Percentiles rank a stretch among this genome's conserved stretches.
phyloP scores from a whole-genome alignment of 2,888 invertebrate species.

The Drosophila atripex region DNA sequence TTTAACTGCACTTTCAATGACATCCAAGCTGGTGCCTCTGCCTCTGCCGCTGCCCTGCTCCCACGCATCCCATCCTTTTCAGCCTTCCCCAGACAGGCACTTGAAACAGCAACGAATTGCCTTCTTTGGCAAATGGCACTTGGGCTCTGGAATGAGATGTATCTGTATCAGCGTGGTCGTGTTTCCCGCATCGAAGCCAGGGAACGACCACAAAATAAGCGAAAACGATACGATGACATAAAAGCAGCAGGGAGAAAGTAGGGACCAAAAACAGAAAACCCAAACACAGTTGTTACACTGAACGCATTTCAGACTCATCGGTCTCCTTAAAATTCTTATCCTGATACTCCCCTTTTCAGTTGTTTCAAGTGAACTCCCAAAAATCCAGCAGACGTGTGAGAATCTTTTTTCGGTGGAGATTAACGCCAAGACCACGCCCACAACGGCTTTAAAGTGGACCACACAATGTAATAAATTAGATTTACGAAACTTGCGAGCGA shows the following conservation, averaged over 20 bases:
- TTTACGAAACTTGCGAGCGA: conserved; percentile 61
- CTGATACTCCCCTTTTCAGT: neutral
- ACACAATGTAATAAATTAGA: conserved; percentile 73
- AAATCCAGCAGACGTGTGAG: conserved; percentile 33
- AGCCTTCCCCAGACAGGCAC: conserved; percentile 19
- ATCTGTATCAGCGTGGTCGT: neutral
- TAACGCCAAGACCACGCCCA: conserved; percentile 54
- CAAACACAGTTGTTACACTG: neutral
- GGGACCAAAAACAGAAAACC: conserved; percentile 37
- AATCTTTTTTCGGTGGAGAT: conserved; percentile 54
- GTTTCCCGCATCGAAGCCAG: conserved; percentile 16
- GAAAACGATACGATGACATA: conserved; percentile 69
- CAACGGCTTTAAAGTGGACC: conserved; percentile 64
- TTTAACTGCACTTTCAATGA: conserved; percentile 73
- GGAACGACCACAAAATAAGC: conserved; percentile 42
- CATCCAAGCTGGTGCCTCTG: conserved; percentile 16
- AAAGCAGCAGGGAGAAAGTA: conserved; percentile 58
- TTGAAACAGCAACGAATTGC: conserved; percentile 33
- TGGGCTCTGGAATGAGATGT: conserved; percentile 18
- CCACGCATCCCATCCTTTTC: neutral
- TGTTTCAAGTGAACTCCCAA: neutral
- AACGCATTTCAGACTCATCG: no score
- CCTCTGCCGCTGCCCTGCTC: neutral
- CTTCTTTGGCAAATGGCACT: conserved; percentile 33
- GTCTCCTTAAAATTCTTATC: no score